Evolutionary conservation across 2,888 invertebrate species (phyloP).

Genomic region (Diaperis boleti): DNA sequence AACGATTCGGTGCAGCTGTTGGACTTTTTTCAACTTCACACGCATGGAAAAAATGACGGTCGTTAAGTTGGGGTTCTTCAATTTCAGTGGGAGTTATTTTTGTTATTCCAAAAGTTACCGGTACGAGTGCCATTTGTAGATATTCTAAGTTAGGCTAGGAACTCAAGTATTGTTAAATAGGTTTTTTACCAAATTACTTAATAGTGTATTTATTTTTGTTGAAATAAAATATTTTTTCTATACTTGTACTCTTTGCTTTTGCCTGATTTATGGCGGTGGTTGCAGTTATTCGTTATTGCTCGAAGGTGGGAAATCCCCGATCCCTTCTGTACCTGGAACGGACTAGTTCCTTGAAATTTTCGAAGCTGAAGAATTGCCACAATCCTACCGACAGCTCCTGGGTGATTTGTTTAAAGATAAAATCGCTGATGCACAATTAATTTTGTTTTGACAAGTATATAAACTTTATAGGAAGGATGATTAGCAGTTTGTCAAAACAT

Average conservation of each 20-base stretch:
- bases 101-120: slow-evolving; percentile 34
- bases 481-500: too few species aligned
- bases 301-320: not conserved
- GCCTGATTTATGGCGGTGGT: not conserved
- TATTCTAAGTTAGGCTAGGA: not conserved
- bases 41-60: slow-evolving; percentile 30
- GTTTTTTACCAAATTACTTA: slow-evolving; percentile 42
- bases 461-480: too few species aligned
- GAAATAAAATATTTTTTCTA: slow-evolving; percentile 53
- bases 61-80: slow-evolving; percentile 32
- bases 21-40: slow-evolving; percentile 46
- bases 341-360: not conserved
- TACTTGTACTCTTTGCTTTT: not conserved
- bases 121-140: slow-evolving; percentile 10
- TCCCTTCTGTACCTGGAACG: not conserved
- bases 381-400: too few species aligned
- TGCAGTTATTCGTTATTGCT: not conserved
- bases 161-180: slow-evolving; percentile 25
- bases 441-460: too few species aligned
- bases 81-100: slow-evolving; percentile 29
- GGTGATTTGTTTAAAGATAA: too few species aligned
- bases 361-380: too few species aligned
- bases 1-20: slow-evolving; percentile 61
- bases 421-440: too few species aligned
- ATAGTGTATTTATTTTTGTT: slow-evolving; percentile 55